Evolutionary conservation across 2,797 vertebrate genomes (phyloP), one percentile per base, ranked within the genome.

Genomic region (Pangasius macronema): DNA sequence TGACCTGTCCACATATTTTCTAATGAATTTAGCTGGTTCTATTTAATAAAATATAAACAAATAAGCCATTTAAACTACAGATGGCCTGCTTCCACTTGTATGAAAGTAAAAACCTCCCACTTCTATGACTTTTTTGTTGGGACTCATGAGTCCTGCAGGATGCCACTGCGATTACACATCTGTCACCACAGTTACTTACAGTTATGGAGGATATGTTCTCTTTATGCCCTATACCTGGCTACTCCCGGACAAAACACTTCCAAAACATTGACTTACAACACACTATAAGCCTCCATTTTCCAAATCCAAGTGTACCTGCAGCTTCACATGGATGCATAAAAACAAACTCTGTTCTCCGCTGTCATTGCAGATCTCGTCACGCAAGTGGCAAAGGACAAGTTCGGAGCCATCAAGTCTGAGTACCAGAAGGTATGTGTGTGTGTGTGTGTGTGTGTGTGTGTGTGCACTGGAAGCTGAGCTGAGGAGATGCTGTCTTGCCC

Each of bases 371-470:
- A 96, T 93, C 95, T 96, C 59, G 91, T 96, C 85, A 93, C 95
- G 82, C 94, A 91, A 91, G 88, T 96, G 89, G 94, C 94, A 27
- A 95, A 95, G 91, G 95, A 96, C 89, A 95, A 93, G 91, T 96
- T 96, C 81, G 95, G 92, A 92, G 92, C 94, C 88, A 90, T 95
- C 90, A 94, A 96, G 88, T 93, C 92, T 0, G 95, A 96, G 88
- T 96, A 96, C 85, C 94, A 95, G 91, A 96, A 96, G 95, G 96
- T 96, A 94, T 94, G 89, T 82, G 84, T 24, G 88, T 82, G 55
- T 76, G 88, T n/a, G n/a, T 36, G 96, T 96, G 94, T 94, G 89
- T 82, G 84, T 22, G 96, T 96, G 94, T 94, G 89, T 82, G 84
- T 24, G 88, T 82, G 57, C 72, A 87, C 63, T 63, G 33, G 67